A percentile compares a stretch with the other conserved stretches of the same genome.
Conservation (phyloP, 2,888 invertebrate genomes). For the Meta bourneti region DNA sequence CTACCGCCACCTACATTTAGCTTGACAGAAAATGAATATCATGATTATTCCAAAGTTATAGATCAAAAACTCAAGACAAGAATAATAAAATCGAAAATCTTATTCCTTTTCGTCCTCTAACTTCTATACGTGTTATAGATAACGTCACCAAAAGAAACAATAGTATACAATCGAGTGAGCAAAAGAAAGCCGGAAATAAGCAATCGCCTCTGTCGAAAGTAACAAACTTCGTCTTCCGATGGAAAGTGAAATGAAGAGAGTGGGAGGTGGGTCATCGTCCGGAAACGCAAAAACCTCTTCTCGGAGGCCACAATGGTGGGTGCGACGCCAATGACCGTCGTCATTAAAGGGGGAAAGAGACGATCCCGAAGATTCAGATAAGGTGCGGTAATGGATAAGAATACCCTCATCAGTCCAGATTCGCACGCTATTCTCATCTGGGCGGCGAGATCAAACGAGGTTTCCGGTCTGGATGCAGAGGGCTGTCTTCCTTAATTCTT, state of each 20-base stretch:
- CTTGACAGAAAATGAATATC: too few species aligned
- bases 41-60: too few species aligned
- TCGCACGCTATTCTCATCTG: too few species aligned
- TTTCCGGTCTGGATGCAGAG: too few species aligned
- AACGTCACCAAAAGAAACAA: too few species aligned
- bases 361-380: constrained; percentile 9
- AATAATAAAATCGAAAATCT: too few species aligned
- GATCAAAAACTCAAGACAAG: too few species aligned
- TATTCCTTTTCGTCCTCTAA: too few species aligned
- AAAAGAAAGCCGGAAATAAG: background rate
- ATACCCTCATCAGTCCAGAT: background rate
- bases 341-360: constrained; percentile 7
- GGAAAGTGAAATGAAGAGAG: constrained; percentile 13
- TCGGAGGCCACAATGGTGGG: constrained; percentile 52
- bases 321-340: constrained; percentile 54
- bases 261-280: constrained; percentile 38
- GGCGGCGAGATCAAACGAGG: too few species aligned
- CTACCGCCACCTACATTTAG: too few species aligned
- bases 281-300: background rate
- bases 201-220: background rate
- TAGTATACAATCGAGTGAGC: background rate
- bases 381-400: background rate
- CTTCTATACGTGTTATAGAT: background rate
- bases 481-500: too few species aligned
- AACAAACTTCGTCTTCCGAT: background rate